Evolutionary conservation across 2,797 vertebrate genomes (phyloP), one percentile per base, ranked within the genome.

Genomic region (Karalla daura): DNA sequence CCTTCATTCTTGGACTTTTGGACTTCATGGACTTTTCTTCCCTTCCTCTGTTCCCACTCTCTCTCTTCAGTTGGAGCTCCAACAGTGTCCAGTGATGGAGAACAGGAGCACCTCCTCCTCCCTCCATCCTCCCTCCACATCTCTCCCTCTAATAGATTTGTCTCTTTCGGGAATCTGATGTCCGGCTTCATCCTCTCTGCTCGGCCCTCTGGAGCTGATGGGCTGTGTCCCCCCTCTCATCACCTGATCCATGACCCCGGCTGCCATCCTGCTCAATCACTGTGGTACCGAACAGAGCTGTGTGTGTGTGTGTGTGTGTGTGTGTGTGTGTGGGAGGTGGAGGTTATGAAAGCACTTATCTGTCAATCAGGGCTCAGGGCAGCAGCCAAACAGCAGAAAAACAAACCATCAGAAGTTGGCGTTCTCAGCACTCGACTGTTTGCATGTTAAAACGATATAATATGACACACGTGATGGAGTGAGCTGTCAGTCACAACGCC

Each of bases 271-370:
- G 2, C 65, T 76, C 69, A 60, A 66, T 74, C 61, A 59, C 45
- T 18, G 11, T 15, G 32, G 4, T 35, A 28, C 37, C 21, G 39
- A 30, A 23, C 47, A 2, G 40, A 59, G 39, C 23, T 14, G 58
- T 32, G 30, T 25, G 23, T 3, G 24, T 30, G 28, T 30, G 28
- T 30, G 28, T 30, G 28, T 30, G 28, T 30, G 28, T 30, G 28
- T 30, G 28, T 30, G 28, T 10, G 28, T 30, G 32, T 33, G 32
- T 33, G 17, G 24, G 13, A 1, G 27, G 0, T 43, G 65, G 64
- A 70, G 81, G 85, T 86, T 83, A 87, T 30, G 52, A 83, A 85
- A 87, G 71, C 71, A 72, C 78, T 81, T 85, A 82, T 79, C 75
- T 60, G 68, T 70, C 70, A 60, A 50, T 62, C 53, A 36, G 60